These are phyloP conservation scores for Bradynema listronoti DNA, from an alignment of 1,140 invertebrate species.

Conservation along the genomic window DNA sequence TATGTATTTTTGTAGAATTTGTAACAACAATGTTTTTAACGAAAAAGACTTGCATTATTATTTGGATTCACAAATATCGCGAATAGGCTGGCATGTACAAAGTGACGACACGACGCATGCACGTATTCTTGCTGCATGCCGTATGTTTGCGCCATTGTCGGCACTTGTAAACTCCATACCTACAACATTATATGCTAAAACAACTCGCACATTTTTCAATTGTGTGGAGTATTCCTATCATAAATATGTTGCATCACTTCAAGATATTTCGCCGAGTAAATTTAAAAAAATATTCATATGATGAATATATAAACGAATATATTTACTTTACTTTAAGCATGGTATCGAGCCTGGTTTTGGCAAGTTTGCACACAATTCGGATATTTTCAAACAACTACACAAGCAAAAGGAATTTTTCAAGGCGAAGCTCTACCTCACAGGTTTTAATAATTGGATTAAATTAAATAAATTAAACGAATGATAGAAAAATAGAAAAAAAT, in stretches of 20 bases:
- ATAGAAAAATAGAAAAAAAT: neutral
- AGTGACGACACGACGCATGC: too few relatives aligned
- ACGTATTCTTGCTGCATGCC: too few relatives aligned
- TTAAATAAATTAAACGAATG: neutral
- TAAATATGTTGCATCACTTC: neutral
- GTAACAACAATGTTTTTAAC: too few relatives aligned
- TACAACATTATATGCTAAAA: too few relatives aligned
- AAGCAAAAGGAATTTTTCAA: neutral
- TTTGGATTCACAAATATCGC: too few relatives aligned
- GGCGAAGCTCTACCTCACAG: neutral
- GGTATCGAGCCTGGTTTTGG: neutral
- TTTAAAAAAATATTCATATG: neutral
- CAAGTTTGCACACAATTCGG: constrained; percentile 4
- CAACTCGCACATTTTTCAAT: too few relatives aligned
- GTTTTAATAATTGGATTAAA: neutral
- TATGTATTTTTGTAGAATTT: too few relatives aligned
- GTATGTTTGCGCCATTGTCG: too few relatives aligned
- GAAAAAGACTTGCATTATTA: too few relatives aligned
- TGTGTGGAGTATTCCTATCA: neutral
- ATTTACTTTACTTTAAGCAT: neutral
- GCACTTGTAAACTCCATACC: too few relatives aligned
- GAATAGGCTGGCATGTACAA: too few relatives aligned
- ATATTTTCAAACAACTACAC: constrained; percentile 3
- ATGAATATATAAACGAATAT: neutral
- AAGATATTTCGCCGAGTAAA: neutral